These are phyloP conservation scores for Rapana venosa DNA, from an alignment of 2,888 invertebrate species.

Conservation along the genomic window DNA sequence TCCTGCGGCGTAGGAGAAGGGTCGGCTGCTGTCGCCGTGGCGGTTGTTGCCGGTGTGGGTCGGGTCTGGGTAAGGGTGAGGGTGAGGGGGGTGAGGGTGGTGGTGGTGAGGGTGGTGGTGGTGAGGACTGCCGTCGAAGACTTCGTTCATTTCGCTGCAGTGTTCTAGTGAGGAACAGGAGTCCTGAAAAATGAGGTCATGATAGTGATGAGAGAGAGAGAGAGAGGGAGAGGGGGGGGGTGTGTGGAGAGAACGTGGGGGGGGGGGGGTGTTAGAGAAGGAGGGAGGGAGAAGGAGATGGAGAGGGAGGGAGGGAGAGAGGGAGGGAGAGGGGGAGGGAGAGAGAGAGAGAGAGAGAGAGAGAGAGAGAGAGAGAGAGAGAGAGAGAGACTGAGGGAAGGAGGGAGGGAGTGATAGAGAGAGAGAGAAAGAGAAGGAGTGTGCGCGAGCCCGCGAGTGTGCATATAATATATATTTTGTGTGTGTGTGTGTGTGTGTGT, in stretches of 20 bases:
- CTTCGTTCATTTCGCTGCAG: conserved; percentile 44
- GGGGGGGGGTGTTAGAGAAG: too few relatives aligned
- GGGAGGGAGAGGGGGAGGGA: background rate
- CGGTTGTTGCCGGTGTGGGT: conserved; percentile 44
- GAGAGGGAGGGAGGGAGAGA: background rate
- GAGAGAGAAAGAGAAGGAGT: background rate
- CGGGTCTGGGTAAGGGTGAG: conserved; percentile 5
- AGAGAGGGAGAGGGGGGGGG: too few relatives aligned
- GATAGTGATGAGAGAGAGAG: background rate
- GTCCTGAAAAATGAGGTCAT: conserved; percentile 10
- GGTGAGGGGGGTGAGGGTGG: conserved; percentile 48
- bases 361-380: too few relatives aligned
- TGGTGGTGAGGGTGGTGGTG: conserved; percentile 50
- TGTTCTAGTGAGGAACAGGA: conserved; percentile 42
- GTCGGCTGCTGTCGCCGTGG: conserved; percentile 53
- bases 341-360: too few relatives aligned
- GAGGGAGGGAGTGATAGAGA: background rate
- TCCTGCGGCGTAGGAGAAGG: conserved; percentile 61
- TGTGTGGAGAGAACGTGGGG: background rate
- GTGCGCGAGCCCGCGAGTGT: background rate
- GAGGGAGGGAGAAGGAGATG: background rate
- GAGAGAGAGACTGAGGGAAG: background rate
- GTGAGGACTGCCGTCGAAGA: conserved; percentile 42
- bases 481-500: background rate
- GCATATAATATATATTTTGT: background rate